These are phyloP conservation scores for Achlya flavicornis DNA, from an alignment of 2,888 invertebrate species.

Conservation along the genomic window DNA sequence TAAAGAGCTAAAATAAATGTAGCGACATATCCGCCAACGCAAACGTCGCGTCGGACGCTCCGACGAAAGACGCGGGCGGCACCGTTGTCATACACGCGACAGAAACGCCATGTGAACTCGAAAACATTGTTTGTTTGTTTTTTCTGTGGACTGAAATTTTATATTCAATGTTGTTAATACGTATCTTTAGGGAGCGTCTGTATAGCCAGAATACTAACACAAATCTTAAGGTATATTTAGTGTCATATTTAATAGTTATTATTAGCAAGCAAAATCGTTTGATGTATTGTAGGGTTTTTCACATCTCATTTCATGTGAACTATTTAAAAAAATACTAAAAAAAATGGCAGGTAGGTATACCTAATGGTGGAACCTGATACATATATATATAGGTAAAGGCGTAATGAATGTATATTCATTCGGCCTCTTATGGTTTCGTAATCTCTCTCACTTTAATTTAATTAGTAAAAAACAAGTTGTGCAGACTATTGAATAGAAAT, in stretches of 20 bases:
- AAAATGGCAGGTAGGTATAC: too few species aligned
- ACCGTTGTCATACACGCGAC: slow-evolving; percentile 22
- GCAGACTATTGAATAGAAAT: slow-evolving; percentile 5
- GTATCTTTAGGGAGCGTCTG: neutral
- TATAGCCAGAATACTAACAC: too few species aligned
- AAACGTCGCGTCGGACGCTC: slow-evolving; percentile 45
- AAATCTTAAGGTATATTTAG: neutral
- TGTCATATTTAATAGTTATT: neutral
- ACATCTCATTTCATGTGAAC: too few species aligned
- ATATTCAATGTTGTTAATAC: neutral
- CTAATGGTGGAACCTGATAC: too few species aligned
- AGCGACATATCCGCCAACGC: slow-evolving; percentile 56
- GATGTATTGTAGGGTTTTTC: too few species aligned
- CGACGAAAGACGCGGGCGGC: slow-evolving; percentile 65
- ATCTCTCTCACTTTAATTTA: neutral
- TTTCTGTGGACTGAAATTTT: slow-evolving; percentile 1
- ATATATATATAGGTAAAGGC: too few species aligned
- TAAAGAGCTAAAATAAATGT: slow-evolving; percentile 36
- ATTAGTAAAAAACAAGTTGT: slow-evolving; percentile 3
- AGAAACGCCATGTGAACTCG: slow-evolving; percentile 23
- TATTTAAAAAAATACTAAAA: too few species aligned
- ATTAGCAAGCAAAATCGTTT: too few species aligned
- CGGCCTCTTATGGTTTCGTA: neutral
- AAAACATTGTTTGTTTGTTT: slow-evolving; percentile 16
- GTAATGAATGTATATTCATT: too few species aligned